Conservation (phyloP, 2,797 vertebrate genomes). For the Gephyroberyx darwinii region DNA sequence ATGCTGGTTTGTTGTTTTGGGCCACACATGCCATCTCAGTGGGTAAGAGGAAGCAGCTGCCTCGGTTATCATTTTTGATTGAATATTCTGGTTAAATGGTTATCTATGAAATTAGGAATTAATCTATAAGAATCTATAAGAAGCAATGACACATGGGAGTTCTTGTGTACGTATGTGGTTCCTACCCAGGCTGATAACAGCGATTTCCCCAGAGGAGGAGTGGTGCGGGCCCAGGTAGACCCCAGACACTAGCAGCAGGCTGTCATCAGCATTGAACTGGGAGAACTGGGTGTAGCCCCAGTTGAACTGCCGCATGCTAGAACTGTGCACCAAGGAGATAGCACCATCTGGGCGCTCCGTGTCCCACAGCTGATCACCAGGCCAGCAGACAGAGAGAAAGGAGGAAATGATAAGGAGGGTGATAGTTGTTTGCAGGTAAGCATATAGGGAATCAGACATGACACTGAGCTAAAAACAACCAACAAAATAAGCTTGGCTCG, state of each 20-base stretch:
- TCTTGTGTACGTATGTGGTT: not conserved
- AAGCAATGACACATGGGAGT: not conserved
- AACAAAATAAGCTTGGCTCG: too few species aligned
- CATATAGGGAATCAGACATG: not conserved
- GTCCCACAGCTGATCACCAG: conserved; percentile 88
- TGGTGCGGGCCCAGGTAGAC: conserved; percentile 94
- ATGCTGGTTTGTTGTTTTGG: too few species aligned
- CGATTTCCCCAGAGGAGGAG: conserved; percentile 94
- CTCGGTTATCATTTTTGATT: too few species aligned
- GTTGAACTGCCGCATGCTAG: conserved; percentile 95
- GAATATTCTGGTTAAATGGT: too few species aligned
- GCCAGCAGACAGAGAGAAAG: not conserved
- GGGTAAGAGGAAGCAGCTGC: too few species aligned
- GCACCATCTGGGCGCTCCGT: conserved; percentile 83
- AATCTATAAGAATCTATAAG: too few species aligned
- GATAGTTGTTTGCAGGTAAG: not conserved
- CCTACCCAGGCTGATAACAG: conserved; percentile 94
- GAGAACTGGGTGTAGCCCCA: conserved; percentile 99
- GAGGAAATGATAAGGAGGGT: not conserved
- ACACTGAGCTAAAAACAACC: too few species aligned
- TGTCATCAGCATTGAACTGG: conserved; percentile 96
- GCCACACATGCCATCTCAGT: too few species aligned
- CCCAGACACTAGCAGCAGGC: conserved; percentile 92
- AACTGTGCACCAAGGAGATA: conserved; percentile 92
- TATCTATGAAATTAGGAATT: too few species aligned